Conservation (phyloP, 2,888 invertebrate genomes). For the Amphimallon solstitiale region DNA sequence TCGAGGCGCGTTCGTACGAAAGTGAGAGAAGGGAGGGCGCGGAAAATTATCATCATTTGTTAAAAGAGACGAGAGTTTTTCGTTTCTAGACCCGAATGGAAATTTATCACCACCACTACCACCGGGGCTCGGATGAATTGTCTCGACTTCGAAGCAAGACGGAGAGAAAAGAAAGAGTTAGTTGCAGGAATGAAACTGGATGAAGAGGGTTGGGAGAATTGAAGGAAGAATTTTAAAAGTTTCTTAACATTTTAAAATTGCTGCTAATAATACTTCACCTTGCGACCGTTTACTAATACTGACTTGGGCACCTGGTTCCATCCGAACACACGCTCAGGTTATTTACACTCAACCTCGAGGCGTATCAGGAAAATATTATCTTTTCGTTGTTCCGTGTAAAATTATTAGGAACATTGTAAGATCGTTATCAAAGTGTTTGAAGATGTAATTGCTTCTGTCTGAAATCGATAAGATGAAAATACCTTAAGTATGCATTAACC, state of each 20-base stretch:
- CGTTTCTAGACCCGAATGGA: conserved; percentile 44
- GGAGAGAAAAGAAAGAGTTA: conserved; percentile 5
- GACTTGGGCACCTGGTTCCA: conserved; percentile 11
- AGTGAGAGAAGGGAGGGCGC: conserved; percentile 20
- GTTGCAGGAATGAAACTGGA: no score
- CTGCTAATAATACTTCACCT: conserved; percentile 31
- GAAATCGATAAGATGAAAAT: no score
- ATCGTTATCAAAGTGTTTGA: no score
- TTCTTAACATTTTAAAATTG: conserved; percentile 36
- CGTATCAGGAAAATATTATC: conserved; percentile 14
- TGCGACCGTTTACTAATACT: not conserved
- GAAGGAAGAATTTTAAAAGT: conserved; percentile 28
- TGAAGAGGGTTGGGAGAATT: not conserved
- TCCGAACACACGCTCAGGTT: not conserved
- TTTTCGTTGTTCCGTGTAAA: conserved; percentile 2
- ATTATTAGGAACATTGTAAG: conserved; percentile 17
- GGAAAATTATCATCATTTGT: conserved; percentile 51
- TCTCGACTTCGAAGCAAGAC: conserved; percentile 29
- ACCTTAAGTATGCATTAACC: no score
- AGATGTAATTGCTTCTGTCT: no score
- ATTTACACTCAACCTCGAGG: conserved; percentile 3
- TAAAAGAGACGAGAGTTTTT: conserved; percentile 45
- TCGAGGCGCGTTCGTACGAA: not conserved
- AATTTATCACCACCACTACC: conserved; percentile 47
- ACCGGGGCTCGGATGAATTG: conserved; percentile 42